phyloP scores from a whole-genome alignment of 2,797 vertebrate species.

The Gastrophryne carolinensis region DNA sequence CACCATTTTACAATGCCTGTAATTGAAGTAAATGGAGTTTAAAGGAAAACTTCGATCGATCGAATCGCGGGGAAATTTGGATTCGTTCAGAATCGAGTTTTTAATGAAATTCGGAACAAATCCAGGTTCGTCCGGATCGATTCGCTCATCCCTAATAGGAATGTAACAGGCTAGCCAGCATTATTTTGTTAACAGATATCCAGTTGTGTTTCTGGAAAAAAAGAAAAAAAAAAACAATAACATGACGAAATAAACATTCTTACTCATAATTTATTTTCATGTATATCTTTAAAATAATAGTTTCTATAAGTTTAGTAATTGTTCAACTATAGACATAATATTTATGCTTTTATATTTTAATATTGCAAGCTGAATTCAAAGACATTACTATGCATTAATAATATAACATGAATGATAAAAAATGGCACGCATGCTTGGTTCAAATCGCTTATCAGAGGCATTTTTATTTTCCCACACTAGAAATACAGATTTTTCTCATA shows the following conservation, averaged over 20 bases:
- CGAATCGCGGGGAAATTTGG: too few species aligned
- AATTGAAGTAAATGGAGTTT: too few species aligned
- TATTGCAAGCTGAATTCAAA: slow-evolving; percentile 24
- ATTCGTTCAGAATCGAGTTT: too few species aligned
- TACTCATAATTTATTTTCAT: slow-evolving; percentile 22
- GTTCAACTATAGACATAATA: slow-evolving; percentile 16
- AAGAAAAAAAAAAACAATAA: background rate
- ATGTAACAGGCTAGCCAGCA: too few species aligned
- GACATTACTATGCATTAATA: slow-evolving; percentile 24
- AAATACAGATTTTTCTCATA: background rate
- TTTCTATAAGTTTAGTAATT: slow-evolving; percentile 1
- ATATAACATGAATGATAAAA: slow-evolving; percentile 16
- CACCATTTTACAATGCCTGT: too few species aligned
- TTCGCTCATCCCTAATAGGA: too few species aligned
- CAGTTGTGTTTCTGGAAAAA: background rate
- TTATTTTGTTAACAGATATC: too few species aligned
- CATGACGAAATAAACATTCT: background rate
- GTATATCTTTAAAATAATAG: background rate
- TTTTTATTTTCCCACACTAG: background rate
- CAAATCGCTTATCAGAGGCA: slow-evolving; percentile 6
- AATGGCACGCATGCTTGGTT: slow-evolving; percentile 30
- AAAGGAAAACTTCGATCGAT: too few species aligned
- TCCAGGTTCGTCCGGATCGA: too few species aligned
- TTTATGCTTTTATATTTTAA: background rate
- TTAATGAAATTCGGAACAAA: too few species aligned